Conservation (phyloP, 1,140 invertebrate genomes). For the Drosophila baimaii region DNA sequence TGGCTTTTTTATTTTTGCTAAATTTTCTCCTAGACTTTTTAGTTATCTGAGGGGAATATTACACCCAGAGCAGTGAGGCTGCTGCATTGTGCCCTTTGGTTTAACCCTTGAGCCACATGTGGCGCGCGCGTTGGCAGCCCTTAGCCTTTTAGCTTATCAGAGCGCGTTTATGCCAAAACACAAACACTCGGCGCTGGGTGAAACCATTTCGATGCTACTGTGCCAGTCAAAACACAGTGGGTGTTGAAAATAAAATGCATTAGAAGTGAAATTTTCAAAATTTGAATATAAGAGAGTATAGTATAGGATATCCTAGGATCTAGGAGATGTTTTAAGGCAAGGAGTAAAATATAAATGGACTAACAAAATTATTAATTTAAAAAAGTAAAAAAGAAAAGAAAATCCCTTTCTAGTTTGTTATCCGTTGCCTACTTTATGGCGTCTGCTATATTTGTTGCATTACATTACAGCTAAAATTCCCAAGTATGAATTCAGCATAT, state of each 20-base stretch:
- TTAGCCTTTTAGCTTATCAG: constrained; percentile 74
- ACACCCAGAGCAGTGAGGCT: constrained; percentile 1
- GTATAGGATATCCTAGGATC: too few relatives aligned
- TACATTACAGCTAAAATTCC: background rate
- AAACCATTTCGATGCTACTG: constrained; percentile 30
- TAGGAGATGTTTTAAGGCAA: too few relatives aligned
- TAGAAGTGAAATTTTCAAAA: too few relatives aligned
- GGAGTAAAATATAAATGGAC: too few relatives aligned
- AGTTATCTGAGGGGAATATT: constrained; percentile 23
- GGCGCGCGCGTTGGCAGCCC: constrained; percentile 46
- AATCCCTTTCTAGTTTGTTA: too few relatives aligned
- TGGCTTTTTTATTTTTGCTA: constrained; percentile 33
- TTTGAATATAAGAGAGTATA: too few relatives aligned
- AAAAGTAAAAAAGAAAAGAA: too few relatives aligned
- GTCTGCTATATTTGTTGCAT: too few relatives aligned
- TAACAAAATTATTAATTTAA: too few relatives aligned
- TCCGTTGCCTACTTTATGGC: background rate
- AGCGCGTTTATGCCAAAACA: constrained; percentile 65
- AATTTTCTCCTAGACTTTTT: constrained; percentile 59
- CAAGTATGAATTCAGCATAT: background rate
- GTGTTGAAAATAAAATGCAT: background rate
- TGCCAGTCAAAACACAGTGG: constrained; percentile 9
- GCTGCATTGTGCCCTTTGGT: constrained; percentile 28
- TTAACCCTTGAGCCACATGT: constrained; percentile 51
- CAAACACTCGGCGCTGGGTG: constrained; percentile 34